Evolutionary conservation across 2,113 vertebrate genomes (phyloP).

Genomic region (Opisthocomus hoazin): DNA sequence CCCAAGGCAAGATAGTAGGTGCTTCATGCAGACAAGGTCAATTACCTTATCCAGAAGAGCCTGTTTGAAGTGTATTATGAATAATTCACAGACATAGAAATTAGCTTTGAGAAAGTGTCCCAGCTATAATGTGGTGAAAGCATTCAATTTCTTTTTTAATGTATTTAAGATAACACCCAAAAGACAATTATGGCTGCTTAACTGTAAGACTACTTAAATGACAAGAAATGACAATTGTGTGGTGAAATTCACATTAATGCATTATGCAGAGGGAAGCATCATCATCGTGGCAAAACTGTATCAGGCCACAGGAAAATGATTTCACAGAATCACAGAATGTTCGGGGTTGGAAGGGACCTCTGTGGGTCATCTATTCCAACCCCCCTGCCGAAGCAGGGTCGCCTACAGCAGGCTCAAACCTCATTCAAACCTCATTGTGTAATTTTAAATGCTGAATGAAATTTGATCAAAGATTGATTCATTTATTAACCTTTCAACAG

Average conservation of each 20-base stretch:
- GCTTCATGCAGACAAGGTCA: slow-evolving; percentile 70
- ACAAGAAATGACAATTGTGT: slow-evolving; percentile 50
- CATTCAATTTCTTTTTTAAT: slow-evolving; percentile 66
- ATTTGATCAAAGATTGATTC: neutral
- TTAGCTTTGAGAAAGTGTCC: slow-evolving; percentile 65
- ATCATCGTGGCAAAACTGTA: neutral
- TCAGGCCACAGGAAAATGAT: neutral
- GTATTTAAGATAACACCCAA: slow-evolving; percentile 65
- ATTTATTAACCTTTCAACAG: neutral
- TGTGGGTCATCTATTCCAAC: no score
- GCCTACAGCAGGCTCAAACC: no score
- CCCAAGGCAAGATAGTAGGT: slow-evolving; percentile 56
- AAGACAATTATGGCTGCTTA: slow-evolving; percentile 56
- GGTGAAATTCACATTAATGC: slow-evolving; percentile 30
- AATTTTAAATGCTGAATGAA: neutral
- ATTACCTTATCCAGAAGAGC: slow-evolving; percentile 67
- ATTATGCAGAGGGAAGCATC: neutral
- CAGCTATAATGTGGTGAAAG: slow-evolving; percentile 63
- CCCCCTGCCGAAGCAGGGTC: no score
- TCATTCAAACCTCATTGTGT: neutral
- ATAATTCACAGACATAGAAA: slow-evolving; percentile 69
- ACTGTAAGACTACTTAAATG: slow-evolving; percentile 38
- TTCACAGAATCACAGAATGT: no score
- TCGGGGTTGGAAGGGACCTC: no score
- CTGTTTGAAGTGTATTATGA: slow-evolving; percentile 69